phyloP scores from a whole-genome alignment of 2,797 vertebrate species.

The Gadopsis bispinosus region DNA sequence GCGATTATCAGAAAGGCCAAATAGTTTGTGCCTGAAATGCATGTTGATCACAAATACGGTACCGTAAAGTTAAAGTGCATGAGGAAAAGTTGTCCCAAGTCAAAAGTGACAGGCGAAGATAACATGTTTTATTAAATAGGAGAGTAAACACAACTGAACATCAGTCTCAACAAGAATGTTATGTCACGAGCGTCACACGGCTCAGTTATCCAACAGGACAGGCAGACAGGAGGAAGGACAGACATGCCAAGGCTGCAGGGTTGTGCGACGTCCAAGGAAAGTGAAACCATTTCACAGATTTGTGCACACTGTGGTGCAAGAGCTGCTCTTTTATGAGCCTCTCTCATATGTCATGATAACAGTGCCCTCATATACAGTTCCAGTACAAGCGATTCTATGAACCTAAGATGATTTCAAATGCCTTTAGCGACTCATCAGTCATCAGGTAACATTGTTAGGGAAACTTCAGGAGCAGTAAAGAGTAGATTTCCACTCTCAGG shows the following conservation, averaged over 20 bases:
- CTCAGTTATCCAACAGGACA: constrained; percentile 36
- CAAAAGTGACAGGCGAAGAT: neutral
- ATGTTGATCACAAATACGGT: neutral
- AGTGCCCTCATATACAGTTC: neutral
- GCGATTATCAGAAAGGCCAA: neutral
- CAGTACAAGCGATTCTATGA: constrained; percentile 10
- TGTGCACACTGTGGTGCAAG: neutral
- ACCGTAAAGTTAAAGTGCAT: neutral
- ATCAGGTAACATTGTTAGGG: neutral
- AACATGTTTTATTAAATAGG: neutral
- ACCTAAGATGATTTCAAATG: neutral
- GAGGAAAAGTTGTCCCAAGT: neutral
- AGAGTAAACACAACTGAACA: neutral
- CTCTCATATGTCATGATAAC: constrained; percentile 9
- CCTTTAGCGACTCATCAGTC: neutral
- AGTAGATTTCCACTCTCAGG: neutral
- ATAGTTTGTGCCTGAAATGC: neutral
- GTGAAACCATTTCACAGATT: constrained; percentile 5
- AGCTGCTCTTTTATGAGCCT: neutral
- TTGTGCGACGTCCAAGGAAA: constrained; percentile 40
- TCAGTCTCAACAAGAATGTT: constrained; percentile 39
- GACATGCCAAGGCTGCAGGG: constrained; percentile 12
- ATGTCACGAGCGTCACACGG: constrained; percentile 10
- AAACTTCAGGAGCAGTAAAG: neutral
- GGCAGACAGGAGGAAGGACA: constrained; percentile 26